Evolutionary conservation across 2,113 vertebrate genomes (phyloP).

Genomic region (Galeopterus variegatus): DNA sequence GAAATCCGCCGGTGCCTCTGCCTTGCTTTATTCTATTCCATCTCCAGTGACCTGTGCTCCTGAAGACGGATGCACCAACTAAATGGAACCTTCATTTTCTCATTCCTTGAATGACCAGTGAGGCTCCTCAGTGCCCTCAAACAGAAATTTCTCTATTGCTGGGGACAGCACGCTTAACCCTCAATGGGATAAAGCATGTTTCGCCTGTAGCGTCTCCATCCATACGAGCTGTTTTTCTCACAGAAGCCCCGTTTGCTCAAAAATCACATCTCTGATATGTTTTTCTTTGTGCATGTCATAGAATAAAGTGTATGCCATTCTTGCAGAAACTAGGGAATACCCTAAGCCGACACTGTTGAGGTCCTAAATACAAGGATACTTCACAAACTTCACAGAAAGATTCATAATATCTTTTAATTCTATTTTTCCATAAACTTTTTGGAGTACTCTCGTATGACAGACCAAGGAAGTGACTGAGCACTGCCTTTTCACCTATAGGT

Average conservation of each 20-base stretch:
- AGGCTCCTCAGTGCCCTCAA: conserved; percentile 6
- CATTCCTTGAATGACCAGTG: conserved; percentile 62
- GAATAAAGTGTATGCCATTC: not conserved
- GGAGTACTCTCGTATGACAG: not conserved
- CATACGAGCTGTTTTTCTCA: not conserved
- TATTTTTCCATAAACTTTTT: too few relatives aligned
- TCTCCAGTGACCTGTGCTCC: conserved; percentile 56
- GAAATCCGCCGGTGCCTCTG: not conserved
- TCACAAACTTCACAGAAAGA: too few relatives aligned
- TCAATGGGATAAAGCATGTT: not conserved
- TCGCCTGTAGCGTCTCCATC: not conserved
- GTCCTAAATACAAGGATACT: not conserved
- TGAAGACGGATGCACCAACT: conserved; percentile 52
- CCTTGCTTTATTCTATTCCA: conserved; percentile 36
- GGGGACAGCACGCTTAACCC: conserved; percentile 5
- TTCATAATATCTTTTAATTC: too few relatives aligned
- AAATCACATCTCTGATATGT: not conserved
- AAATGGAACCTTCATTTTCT: conserved; percentile 72
- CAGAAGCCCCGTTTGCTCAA: fast-evolving
- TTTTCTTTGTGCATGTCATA: not conserved
- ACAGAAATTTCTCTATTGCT: conserved; percentile 48
- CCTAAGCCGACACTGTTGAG: not conserved
- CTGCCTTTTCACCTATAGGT: not conserved
- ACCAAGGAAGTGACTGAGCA: not conserved
- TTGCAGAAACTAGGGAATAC: not conserved